Evolutionary conservation across 1,140 invertebrate genomes (phyloP).

Genomic region (Drosophila pseudoananassae): DNA sequence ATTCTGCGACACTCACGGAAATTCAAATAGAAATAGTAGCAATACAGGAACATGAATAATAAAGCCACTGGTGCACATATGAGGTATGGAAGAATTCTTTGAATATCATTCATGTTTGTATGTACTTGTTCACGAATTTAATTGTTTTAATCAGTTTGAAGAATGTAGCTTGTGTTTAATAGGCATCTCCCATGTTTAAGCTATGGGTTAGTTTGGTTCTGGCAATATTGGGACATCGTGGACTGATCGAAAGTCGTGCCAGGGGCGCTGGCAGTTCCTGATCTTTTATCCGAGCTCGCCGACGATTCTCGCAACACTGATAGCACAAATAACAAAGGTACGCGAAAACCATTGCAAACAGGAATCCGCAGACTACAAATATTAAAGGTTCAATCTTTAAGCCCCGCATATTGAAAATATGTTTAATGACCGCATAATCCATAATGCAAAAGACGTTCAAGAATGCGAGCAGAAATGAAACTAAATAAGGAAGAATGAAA

Average conservation of each 20-base stretch:
- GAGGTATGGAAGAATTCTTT: slow-evolving; percentile 1
- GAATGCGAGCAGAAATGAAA: slow-evolving; percentile 6
- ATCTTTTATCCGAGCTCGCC: slow-evolving; percentile 9
- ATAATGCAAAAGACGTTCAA: slow-evolving; percentile 11
- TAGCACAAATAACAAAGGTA: slow-evolving; percentile 22
- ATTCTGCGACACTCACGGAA: slow-evolving; percentile 32
- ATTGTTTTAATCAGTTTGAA: not conserved
- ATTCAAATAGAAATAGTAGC: slow-evolving; percentile 30
- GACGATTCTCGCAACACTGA: slow-evolving; percentile 26
- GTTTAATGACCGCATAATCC: slow-evolving; percentile 3
- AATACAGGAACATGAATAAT: slow-evolving; percentile 1
- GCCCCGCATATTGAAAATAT: not conserved
- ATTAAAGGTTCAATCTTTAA: not conserved
- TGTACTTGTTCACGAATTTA: not conserved
- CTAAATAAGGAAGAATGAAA: slow-evolving; percentile 8
- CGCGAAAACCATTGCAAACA: slow-evolving; percentile 4
- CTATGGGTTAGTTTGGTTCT: slow-evolving; percentile 16
- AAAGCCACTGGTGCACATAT: slow-evolving; percentile 9
- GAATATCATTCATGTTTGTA: not conserved
- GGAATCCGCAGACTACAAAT: slow-evolving; percentile 10
- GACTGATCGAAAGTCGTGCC: slow-evolving; percentile 16
- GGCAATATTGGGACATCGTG: slow-evolving; percentile 4
- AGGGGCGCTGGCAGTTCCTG: not conserved
- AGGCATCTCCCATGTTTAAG: slow-evolving; percentile 3
- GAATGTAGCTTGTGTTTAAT: slow-evolving; percentile 1